These are phyloP conservation scores for Sebastes baramenuke DNA, from an alignment of 2,797 vertebrate genomes.

Conservation along the genomic window DNA sequence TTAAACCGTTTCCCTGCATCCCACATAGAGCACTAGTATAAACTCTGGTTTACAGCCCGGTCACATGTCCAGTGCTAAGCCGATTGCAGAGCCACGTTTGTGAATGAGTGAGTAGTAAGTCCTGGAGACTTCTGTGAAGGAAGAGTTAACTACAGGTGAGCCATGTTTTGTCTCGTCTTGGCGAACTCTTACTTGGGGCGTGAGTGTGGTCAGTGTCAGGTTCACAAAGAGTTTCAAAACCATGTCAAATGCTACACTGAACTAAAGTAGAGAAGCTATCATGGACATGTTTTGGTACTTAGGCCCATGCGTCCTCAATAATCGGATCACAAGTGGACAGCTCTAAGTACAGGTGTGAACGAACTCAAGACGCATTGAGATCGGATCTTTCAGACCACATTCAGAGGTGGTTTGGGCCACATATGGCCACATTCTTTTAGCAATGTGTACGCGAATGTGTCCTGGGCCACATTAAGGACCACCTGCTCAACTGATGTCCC, in stretches of 20 bases:
- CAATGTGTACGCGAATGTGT: too few species aligned
- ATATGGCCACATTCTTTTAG: too few species aligned
- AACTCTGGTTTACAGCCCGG: constrained; percentile 37
- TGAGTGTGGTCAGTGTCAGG: background rate
- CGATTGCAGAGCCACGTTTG: constrained; percentile 41
- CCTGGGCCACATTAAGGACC: too few species aligned
- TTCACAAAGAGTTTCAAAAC: background rate
- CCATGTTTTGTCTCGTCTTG: background rate
- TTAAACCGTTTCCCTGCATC: constrained; percentile 33
- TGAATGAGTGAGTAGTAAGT: constrained; percentile 39
- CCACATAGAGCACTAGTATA: constrained; percentile 15
- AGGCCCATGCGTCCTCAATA: too few species aligned
- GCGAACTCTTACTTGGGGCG: background rate
- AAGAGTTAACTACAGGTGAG: background rate
- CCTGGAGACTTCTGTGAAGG: constrained; percentile 2
- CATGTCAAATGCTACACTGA: background rate
- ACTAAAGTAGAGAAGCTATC: background rate
- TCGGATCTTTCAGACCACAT: too few species aligned
- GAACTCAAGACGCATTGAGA: fast-evolving
- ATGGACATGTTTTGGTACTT: background rate
- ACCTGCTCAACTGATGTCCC: too few species aligned
- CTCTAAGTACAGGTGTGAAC: too few species aligned
- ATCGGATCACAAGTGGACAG: too few species aligned
- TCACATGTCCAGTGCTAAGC: constrained; percentile 50
- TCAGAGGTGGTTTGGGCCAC: too few species aligned